Conservation (phyloP, 2,888 invertebrate genomes). For the Entomobrya proxima region DNA sequence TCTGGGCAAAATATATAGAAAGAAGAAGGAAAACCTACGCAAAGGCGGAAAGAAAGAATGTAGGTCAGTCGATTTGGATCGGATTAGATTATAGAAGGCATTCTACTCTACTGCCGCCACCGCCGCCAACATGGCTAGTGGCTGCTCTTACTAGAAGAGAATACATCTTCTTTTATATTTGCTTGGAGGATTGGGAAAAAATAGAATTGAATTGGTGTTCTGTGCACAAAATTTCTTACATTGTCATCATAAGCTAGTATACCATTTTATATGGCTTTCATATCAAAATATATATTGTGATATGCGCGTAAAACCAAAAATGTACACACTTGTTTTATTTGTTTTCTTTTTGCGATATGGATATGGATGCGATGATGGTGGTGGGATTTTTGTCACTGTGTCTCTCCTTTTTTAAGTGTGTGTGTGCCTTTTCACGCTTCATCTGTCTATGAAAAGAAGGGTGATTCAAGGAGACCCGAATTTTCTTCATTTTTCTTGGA, state of each 20-base stretch:
- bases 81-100: constrained; percentile 69
- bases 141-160: too few species aligned
- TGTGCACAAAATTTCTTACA: too few species aligned
- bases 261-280: too few species aligned
- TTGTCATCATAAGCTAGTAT: too few species aligned
- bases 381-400: constrained; percentile 1
- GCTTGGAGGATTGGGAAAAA: constrained; percentile 63
- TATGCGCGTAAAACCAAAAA: too few species aligned
- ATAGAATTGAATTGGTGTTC: constrained; percentile 67
- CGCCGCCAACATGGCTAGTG: too few species aligned
- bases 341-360: too few species aligned
- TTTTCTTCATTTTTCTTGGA: constrained; percentile 24
- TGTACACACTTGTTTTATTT: too few species aligned
- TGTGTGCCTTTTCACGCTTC: constrained; percentile 30
- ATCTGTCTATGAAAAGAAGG: constrained; percentile 29
- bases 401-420: not conserved
- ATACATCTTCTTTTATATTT: constrained; percentile 41
- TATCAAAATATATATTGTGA: too few species aligned
- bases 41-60: constrained; percentile 69
- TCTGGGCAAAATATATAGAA: constrained; percentile 45
- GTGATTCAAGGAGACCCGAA: constrained; percentile 31
- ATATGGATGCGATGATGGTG: too few species aligned
- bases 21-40: constrained; percentile 61
- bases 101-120: constrained; percentile 1
- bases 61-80: constrained; percentile 71